Evolutionary conservation across 2,888 invertebrate species (phyloP).

Genomic region (Leptinotarsa tumamoca): DNA sequence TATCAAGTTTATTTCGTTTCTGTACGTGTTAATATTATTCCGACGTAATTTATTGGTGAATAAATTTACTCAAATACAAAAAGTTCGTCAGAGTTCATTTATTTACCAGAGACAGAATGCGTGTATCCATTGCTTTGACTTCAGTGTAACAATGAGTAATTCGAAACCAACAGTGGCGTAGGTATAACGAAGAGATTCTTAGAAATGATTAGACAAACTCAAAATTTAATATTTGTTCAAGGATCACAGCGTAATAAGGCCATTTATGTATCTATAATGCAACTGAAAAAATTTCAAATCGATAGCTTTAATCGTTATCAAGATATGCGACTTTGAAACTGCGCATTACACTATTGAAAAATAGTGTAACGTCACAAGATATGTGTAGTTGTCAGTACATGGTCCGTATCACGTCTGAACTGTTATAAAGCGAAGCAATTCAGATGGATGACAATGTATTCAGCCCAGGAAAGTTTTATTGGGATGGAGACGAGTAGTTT

Average conservation of each 20-base stretch:
- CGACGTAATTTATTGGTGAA: constrained; percentile 10
- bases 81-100: constrained; percentile 9
- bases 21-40: constrained; percentile 26
- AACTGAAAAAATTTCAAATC: no score
- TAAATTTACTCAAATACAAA: constrained; percentile 12
- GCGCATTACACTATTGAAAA: no score
- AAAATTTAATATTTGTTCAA: background rate
- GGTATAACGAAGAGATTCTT: background rate
- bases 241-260: background rate
- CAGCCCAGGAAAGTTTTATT: no score
- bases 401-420: no score
- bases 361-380: no score
- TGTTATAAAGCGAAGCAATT: no score
- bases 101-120: background rate
- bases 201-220: background rate
- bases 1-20: constrained; percentile 25
- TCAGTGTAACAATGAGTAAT: background rate
- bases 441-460: no score
- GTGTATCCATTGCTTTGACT: background rate
- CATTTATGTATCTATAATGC: no score
- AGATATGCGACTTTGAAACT: no score
- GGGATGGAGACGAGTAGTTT: no score
- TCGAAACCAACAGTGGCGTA: background rate
- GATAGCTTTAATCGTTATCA: no score
- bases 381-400: no score